Percentiles rank a stretch among this genome's conserved stretches.
Evolutionary conservation across 2,888 invertebrate species (phyloP).

Genomic region (Homarus gammarus): DNA sequence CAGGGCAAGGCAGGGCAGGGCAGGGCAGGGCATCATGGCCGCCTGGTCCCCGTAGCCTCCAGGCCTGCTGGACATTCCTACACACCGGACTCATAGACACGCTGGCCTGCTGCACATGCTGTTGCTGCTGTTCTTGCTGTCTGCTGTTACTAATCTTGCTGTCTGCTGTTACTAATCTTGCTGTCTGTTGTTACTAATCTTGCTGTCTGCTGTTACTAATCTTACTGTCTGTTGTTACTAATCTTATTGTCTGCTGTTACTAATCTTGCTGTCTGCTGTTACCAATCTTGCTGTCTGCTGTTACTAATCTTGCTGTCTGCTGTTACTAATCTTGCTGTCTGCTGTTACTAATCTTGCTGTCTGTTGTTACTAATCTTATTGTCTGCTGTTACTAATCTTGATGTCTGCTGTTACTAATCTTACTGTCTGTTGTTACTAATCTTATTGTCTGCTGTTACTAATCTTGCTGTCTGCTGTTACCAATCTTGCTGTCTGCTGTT

Average conservation of each 20-base stretch:
- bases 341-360: neutral
- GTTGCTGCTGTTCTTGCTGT: neutral
- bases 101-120: constrained; percentile 25
- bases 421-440: no score
- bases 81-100: constrained; percentile 38
- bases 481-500: no score
- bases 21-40: neutral
- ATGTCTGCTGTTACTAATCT: neutral
- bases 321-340: neutral
- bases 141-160: neutral
- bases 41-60: neutral
- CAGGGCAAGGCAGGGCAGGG: no score
- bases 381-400: neutral
- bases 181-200: neutral
- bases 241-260: neutral
- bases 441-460: no score
- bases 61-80: constrained; percentile 45
- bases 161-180: neutral
- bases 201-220: no score
- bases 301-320: neutral
- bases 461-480: no score
- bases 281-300: neutral
- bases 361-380: neutral
- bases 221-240: neutral
- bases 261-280: neutral